Evolutionary conservation across 2,113 vertebrate genomes (phyloP), one percentile per base, ranked within the genome.

Genomic region (Sander lucioperca): DNA sequence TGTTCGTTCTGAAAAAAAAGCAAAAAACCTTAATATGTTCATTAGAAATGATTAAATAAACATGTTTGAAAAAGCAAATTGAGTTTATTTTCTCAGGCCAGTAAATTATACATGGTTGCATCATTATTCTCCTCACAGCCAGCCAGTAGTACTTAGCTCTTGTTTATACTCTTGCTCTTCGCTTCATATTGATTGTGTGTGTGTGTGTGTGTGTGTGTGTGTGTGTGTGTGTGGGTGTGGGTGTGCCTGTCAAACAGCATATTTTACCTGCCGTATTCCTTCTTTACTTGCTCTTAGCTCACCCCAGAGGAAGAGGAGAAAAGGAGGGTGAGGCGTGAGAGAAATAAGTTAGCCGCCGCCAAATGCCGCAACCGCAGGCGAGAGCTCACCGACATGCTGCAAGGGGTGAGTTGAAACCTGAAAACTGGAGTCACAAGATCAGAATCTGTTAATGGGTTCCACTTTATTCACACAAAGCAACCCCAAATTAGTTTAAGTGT

Each of bases 291-390:
- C 23, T 84, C 86, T 71, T 80, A 99, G 98, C 96, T 99, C 82
- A 97, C 97, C n/a, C 98, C 98, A 0, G 98, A 99, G 88, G 98
- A 99, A 94, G 98, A 99, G 84, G 98, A 99, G 95, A 99, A 99
- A 82, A 91, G 98, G 84, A 96, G 98, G 79, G 97, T 99, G 92
- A 96, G 98, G 86, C 96, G 98, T 80, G 98, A 99, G 93, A 96
- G 98, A 94, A 99, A 99, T 95, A 99, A 99, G 91, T 92, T 99
- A 86, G 98, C 98, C 1, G 98, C 98, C 2, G 98, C 98, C 73
- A 99, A 99, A 91, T 99, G 98, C 93, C 97, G 98, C 88, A 99
- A 99, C 94, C 96, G 98, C 39, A 96, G 98, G 58, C 95, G 98
- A 85, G 98, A 99, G 94, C 96, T 99, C 74, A 99, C 98, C 0